phyloP scores from a whole-genome alignment of 2,797 vertebrate species.

The Gymnoscopelus microlampas region DNA sequence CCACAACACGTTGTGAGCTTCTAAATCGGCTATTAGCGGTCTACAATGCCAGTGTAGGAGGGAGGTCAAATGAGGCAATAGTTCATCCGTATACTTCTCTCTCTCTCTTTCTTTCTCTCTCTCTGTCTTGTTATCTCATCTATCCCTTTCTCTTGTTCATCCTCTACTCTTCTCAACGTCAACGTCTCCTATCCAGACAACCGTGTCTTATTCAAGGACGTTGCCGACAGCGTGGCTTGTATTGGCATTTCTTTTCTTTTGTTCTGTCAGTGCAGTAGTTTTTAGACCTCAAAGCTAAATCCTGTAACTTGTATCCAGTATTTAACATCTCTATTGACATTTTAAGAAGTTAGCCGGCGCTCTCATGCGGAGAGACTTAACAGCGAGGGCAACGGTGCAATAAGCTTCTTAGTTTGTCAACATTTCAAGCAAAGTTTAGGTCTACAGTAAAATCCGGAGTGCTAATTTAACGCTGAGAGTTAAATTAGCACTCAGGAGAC shows the following conservation, averaged over 20 bases:
- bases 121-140: background rate
- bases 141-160: constrained; percentile 2
- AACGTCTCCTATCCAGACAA: background rate
- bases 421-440: too few species aligned
- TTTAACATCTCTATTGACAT: background rate
- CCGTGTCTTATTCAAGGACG: too few species aligned
- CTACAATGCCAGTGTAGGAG: too few species aligned
- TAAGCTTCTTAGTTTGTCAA: background rate
- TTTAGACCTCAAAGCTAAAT: background rate
- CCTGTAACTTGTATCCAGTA: background rate
- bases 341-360: background rate
- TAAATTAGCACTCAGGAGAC: too few species aligned
- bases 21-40: too few species aligned
- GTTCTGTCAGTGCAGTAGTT: background rate
- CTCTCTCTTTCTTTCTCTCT: constrained; percentile 12
- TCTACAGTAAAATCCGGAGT: too few species aligned
- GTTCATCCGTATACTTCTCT: background rate
- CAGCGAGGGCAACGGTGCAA: background rate
- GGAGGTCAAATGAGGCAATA: too few species aligned
- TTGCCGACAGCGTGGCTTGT: too few species aligned
- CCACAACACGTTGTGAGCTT: too few species aligned
- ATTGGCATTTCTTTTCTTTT: too few species aligned
- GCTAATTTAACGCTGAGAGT: too few species aligned
- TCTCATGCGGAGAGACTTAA: background rate
- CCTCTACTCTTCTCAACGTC: background rate